Base-by-base conservation (phyloP, 2,888 invertebrate genomes). In the Spialia ferax region DNA sequence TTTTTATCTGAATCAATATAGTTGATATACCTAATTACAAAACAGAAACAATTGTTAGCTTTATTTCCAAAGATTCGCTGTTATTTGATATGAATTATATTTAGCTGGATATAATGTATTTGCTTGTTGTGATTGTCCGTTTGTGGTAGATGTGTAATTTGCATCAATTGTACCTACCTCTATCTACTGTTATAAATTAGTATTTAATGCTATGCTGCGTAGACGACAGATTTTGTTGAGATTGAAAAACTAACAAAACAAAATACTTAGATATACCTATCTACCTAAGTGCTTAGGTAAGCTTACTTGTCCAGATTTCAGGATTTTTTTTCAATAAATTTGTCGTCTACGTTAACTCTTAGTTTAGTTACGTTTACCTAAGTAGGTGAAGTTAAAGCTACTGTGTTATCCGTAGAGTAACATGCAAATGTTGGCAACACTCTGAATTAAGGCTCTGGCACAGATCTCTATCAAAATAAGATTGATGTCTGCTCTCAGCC, bases 1-100 rank as follows among this genome's bases (percentile, higher is more conserved):
- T 64, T 74, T 70, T 45, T 61, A 66, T 38, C 35, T 35, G 10
- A 62, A 55, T 62, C 45, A 15, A 23, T 60, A 61, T 62, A 61
- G 67, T 38, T 38, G 38, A 42, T 54, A 45, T 22, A 48, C 48
- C 8, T 45, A 45, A 18, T 55, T 62, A 67, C 52, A 66, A 54
- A 45, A 18, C n/a, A 20, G 20, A 42, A 38, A 29, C 8, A 48
- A 66, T 20, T 61, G 62, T 67, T 54, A 67, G 56, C 67, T 62
- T 67, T 50, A 13, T 59, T 57, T 35, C 2, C 1, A 15, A 50
- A 50, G 18, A 20, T 48, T 20, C 15, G 56, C 32, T 15, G 29
- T n/a, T 32, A 22, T 38, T 10, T 42, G 23, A 8, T 54, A 63
- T 60, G 23, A 20, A 66, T 60, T 38, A 32, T 66, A 50, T 10